Percentiles rank a stretch among this genome's conserved stretches.
phyloP scores from a whole-genome alignment of 2,888 invertebrate genomes.

The Malachius bipustulatus region DNA sequence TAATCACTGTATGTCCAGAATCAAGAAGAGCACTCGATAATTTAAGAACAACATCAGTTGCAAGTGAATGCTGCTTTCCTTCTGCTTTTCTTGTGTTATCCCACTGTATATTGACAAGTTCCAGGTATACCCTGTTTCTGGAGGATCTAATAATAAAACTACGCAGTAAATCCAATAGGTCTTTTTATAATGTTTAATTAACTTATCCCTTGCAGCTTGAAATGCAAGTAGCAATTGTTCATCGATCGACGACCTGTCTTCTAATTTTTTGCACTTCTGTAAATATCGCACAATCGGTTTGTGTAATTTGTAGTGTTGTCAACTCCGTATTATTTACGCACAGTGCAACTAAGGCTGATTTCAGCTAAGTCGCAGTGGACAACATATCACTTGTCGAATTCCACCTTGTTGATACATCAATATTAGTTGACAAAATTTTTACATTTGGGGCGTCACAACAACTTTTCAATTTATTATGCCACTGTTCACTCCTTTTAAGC shows the following conservation, averaged over 20 bases:
- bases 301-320: no score
- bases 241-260: conserved; percentile 16
- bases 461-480: conserved; percentile 5
- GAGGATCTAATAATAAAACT: conserved; percentile 20
- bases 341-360: no score
- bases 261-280: no score
- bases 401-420: no score
- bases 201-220: conserved; percentile 19
- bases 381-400: no score
- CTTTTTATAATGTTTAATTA: conserved; percentile 21
- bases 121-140: conserved; percentile 3
- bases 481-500: conserved; percentile 2
- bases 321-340: no score
- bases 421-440: no score
- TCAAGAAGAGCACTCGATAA: conserved; percentile 2
- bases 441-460: no score
- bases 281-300: no score
- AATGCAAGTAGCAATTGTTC: conserved; percentile 16
- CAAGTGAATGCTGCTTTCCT: conserved; percentile 1
- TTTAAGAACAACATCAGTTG: conserved; percentile 3
- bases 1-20: conserved; percentile 2
- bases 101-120: conserved; percentile 2
- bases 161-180: conserved; percentile 23
- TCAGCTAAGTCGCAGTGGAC: no score
- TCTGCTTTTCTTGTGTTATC: conserved; percentile 1